Evolutionary conservation across 2,797 vertebrate species (phyloP), one percentile per base, ranked within the genome.

Genomic region (Aotus griseimembra): DNA sequence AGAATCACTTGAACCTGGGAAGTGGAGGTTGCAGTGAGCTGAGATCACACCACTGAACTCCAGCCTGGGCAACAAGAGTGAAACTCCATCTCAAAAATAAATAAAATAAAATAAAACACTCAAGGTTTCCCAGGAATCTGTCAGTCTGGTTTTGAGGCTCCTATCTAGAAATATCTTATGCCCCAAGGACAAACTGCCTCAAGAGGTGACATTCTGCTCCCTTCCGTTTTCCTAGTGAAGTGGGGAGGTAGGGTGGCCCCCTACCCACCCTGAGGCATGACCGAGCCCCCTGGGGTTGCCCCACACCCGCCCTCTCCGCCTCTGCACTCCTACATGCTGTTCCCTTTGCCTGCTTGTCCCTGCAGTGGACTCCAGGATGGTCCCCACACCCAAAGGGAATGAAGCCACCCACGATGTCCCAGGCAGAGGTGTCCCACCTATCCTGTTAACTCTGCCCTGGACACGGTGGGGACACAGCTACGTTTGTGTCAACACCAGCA

Each of bases 401-500:
- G 39, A 70, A 24, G 67, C 52, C 17, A 11, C 61, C 44, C 26
- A 10, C 0, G 14, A 7, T 0, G 19, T 61, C 67, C 55, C 46
- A 67, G 72, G 22, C 26, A 33, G 72, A 46, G 48, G 57, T 1
- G 57, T 39, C 12, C 81, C 67, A 46, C 55, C 64, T 41, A n/a
- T 72, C 55, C 30, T 7, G 77, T 30, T 28, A 52, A 36, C 75
- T n/a, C 24, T 36, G 52, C 46, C 57, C 57, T 36, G 77, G 57
- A 28, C 7, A 22, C 0, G 0, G 26, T 0, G 0, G 82, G 36
- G 55, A 12, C 26, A 17, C 0, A 20, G 48, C 30, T 1, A 17
- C 2, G 4, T 19, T 13, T 44, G 5, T 8, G 50, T 26, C 75
- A 41, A 82, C 2, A 1, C 55, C 17, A 7, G 55, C 36, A 39